These are phyloP conservation scores for Pipistrellus kuhlii DNA, from an alignment of 2,797 vertebrate genomes.

Conservation along the genomic window DNA sequence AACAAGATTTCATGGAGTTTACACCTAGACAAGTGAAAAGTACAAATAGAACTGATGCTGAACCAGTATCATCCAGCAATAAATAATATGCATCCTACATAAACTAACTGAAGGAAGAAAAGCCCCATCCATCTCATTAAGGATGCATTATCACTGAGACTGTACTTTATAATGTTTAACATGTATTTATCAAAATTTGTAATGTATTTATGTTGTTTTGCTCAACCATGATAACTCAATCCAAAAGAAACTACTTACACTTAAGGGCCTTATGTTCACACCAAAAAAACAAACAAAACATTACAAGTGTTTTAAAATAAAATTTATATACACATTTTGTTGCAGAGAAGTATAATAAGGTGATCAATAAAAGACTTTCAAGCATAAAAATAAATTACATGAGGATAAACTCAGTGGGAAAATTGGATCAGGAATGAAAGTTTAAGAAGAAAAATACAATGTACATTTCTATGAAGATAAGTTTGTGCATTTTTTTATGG, in stretches of 20 bases:
- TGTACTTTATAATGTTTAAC: slow-evolving; percentile 65
- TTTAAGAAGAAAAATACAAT: slow-evolving; percentile 52
- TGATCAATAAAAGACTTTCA: slow-evolving; percentile 71
- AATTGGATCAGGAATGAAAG: slow-evolving; percentile 61
- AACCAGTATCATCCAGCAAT: slow-evolving; percentile 47
- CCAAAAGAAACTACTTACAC: slow-evolving; percentile 70
- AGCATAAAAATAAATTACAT: slow-evolving; percentile 67
- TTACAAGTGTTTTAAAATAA: slow-evolving; percentile 68
- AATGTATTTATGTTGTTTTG: slow-evolving; percentile 73
- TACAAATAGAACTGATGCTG: slow-evolving; percentile 40
- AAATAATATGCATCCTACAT: slow-evolving; percentile 60
- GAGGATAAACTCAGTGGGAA: slow-evolving; percentile 55
- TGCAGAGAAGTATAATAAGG: slow-evolving; percentile 61
- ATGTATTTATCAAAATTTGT: slow-evolving; percentile 74
- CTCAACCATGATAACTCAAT: slow-evolving; percentile 69
- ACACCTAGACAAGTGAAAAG: slow-evolving; percentile 67
- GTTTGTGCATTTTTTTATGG: slow-evolving; percentile 41
- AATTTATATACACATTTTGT: slow-evolving; percentile 61
- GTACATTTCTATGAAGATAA: slow-evolving; percentile 20
- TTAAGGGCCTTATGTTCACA: slow-evolving; percentile 66
- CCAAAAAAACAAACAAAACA: background rate
- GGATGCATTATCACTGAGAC: slow-evolving; percentile 56
- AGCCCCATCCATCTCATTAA: slow-evolving; percentile 64
- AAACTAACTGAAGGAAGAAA: slow-evolving; percentile 47
- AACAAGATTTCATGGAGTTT: slow-evolving; percentile 61